A percentile compares a stretch with the other conserved stretches of the same genome.
Evolutionary conservation across 2,113 vertebrate genomes (phyloP).

Genomic region (Thomomys bottae): DNA sequence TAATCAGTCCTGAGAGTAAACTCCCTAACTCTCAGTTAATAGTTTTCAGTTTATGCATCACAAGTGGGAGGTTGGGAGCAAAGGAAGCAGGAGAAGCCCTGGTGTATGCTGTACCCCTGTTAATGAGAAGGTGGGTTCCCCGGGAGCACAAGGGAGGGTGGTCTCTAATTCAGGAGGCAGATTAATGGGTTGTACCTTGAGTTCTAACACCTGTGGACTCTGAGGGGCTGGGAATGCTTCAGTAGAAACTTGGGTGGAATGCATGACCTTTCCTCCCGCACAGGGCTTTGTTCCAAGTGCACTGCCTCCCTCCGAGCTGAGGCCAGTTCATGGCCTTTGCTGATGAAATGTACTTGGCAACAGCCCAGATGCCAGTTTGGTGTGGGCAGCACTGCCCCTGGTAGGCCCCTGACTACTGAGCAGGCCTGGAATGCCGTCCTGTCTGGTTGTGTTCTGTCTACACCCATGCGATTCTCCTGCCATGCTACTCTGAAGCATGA

Average conservation of each 20-base stretch:
- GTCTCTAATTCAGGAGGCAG: no score
- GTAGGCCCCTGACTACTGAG: background rate
- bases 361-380: background rate
- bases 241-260: background rate
- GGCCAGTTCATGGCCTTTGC: background rate
- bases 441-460: constrained; percentile 22
- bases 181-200: background rate
- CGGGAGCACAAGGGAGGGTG: no score
- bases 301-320: background rate
- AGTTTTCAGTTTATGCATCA: background rate
- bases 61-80: background rate
- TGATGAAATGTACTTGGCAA: background rate
- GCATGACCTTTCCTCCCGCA: background rate
- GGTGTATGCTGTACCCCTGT: background rate
- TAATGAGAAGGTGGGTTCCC: background rate
- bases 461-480: background rate
- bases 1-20: background rate
- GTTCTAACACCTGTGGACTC: background rate
- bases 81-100: background rate
- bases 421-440: background rate
- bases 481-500: background rate
- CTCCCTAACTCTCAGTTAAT: background rate
- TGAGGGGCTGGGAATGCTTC: background rate
- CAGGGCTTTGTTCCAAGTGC: background rate
- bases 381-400: background rate